phyloP scores from a whole-genome alignment of 2,797 vertebrate species.

The Lacerta viridis region DNA sequence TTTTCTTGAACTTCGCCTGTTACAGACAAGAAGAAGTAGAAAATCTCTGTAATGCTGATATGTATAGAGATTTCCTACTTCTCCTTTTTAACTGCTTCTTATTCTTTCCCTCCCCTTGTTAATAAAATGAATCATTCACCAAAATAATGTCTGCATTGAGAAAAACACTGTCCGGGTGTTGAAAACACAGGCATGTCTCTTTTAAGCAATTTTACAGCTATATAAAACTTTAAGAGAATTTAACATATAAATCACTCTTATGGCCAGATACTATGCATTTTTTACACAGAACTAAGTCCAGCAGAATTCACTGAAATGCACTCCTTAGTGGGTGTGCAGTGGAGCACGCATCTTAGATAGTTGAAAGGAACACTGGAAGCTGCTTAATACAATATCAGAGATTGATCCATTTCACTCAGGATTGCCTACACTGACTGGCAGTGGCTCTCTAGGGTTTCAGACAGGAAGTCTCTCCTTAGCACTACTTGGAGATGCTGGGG shows the following conservation, averaged over 20 bases:
- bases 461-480: too few species aligned
- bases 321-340: neutral
- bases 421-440: too few species aligned
- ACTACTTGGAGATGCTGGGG: too few species aligned
- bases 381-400: too few species aligned
- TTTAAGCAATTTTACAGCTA: neutral
- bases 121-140: slow-evolving; percentile 43
- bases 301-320: neutral
- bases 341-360: too few species aligned
- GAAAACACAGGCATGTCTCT: neutral
- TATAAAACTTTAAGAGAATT: neutral
- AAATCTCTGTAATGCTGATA: neutral
- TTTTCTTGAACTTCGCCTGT: slow-evolving; percentile 28
- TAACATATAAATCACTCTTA: neutral
- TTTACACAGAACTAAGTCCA: neutral
- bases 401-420: too few species aligned
- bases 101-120: slow-evolving; percentile 25
- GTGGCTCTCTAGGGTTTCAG: too few species aligned
- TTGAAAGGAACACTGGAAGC: too few species aligned
- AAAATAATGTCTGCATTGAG: slow-evolving; percentile 1
- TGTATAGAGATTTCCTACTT: slow-evolving; percentile 51
- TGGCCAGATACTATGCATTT: neutral
- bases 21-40: slow-evolving; percentile 20
- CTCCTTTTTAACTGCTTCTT: neutral
- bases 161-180: neutral